A percentile compares a stretch with the other conserved stretches of the same genome.
phyloP scores from a whole-genome alignment of 1,140 invertebrate genomes.

The Chrysopa pallens region DNA sequence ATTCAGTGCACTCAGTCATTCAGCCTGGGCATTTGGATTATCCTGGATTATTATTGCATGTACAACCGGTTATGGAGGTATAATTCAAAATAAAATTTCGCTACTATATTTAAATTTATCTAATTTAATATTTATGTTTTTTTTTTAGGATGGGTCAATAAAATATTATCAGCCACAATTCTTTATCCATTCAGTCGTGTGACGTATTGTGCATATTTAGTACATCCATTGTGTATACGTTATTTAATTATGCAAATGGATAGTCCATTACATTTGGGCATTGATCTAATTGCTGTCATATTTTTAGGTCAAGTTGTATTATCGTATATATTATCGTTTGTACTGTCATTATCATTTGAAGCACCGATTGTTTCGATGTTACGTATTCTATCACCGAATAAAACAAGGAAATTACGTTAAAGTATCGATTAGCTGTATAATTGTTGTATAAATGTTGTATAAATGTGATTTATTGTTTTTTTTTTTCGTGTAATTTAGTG shows the following conservation, averaged over 20 bases:
- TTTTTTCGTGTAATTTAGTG: too few relatives aligned
- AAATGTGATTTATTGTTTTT: too few relatives aligned
- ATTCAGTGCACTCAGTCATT: conserved; percentile 70
- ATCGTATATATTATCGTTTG: conserved; percentile 58
- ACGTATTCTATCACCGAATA: conserved; percentile 53
- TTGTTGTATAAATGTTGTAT: too few relatives aligned
- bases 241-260: conserved; percentile 57
- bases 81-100: neutral
- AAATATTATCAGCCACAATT: conserved; percentile 51
- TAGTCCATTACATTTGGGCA: conserved; percentile 57
- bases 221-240: conserved; percentile 64
- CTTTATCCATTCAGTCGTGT: conserved; percentile 68
- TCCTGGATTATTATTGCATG: conserved; percentile 81
- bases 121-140: conserved; percentile 3
- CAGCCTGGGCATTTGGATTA: conserved; percentile 62
- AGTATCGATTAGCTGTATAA: too few relatives aligned
- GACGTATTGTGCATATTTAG: conserved; percentile 66
- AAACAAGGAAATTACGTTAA: conserved; percentile 25
- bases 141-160: conserved; percentile 46
- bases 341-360: conserved; percentile 62
- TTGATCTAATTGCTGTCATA: conserved; percentile 54
- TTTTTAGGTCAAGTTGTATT: conserved; percentile 58
- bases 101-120: neutral
- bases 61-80: conserved; percentile 72
- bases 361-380: conserved; percentile 69